Base-by-base conservation (phyloP, 2,113 vertebrate species). In the Proterorhinus semilunaris region DNA sequence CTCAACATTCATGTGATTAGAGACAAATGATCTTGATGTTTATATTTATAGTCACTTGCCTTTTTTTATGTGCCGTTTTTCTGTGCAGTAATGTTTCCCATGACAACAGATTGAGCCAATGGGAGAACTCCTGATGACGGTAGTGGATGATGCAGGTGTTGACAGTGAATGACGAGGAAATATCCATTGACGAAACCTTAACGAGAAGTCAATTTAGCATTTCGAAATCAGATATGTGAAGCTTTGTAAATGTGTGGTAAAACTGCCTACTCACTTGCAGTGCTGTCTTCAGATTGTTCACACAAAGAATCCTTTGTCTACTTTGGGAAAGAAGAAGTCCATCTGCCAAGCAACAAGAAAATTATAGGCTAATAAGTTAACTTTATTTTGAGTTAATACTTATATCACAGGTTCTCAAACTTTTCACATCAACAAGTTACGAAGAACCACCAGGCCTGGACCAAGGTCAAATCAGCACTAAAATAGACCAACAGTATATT, bases 81-180 rank as follows among this genome's bases (percentile, higher is more conserved):
- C 88, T 84, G 76, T 86, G 88, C 43, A 89, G 80, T 49, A 91
- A 77, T 78, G 87, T 91, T 49, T 95, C 92, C 90, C 93, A 90
- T 54, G 95, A 91, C 83, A 98, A 87, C 68, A 97, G 91, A 62
- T 93, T 88, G 62, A 98, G 87, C 98, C 98, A 99, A 81, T 94
- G 97, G 0, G 95, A 94, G 78, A 98, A 98, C 88, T 99, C 98
- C 80, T 96, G 96, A 86, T 98, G 97, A 70, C 98, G 96, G 78
- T 98, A 99, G 91, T 99, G 97, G 83, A 98, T 91, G 81, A 98
- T 97, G 87, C 96, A 99, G 62, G 97, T 99, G 83, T 92, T 98
- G 83, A 97, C 86, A 36, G 92, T 86, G 51, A 98, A 82, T 1
- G 93, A 94, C 54, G 94, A 94, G 0, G 93, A 93, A 68, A 98